Base-by-base conservation (phyloP, 2,113 vertebrate species). In the Albula glossodonta region DNA sequence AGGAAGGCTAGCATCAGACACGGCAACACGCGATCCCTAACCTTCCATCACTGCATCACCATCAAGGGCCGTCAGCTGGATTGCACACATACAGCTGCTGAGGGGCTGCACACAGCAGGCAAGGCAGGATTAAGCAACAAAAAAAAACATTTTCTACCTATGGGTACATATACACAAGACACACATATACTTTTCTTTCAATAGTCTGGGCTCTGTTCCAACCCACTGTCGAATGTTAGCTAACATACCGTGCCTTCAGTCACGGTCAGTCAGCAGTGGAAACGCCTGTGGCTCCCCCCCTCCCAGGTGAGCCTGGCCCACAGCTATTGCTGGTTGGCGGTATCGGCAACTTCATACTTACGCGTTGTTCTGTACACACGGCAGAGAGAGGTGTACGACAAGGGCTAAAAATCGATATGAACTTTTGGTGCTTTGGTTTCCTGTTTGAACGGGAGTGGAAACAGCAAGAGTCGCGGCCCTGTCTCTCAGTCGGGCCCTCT, bases 401-500 rank as follows among this genome's bases (percentile, higher is more conserved):
- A 13, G 51, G 49, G 51, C 13, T 11, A 51, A 50, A 70, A 81
- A 52, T n/a, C 2, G 15, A 15, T 81, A 74, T n/a, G 51, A 2
- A 15, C 1, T 56, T 41, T 10, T n/a, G 8, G n/a, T 7, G 49
- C 53, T 57, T 31, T 25, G 49, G 25, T 25, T 66, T 84, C 85
- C 56, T 80, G 51, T 49, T 25, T 77, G 53, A 11, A 66, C 31
- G 52, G 78, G 63, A 78, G 57, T 41, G 82, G 53, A 50, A 80
- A 84, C 52, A 56, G 52, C 6, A 52, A 41, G 51, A 85, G 31
- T 84, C 66, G n/a, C 51, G 51, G 82, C 12, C 56, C 80, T 9
- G 50, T 83, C 60, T n/a, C 41, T 9, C 31, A 41, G 48, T 63
- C 81, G 74, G 60, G 48, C 84, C 56, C 83, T 83, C 81, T 19